phyloP scores from a whole-genome alignment of 2,113 vertebrate species.

The Cariama cristata region DNA sequence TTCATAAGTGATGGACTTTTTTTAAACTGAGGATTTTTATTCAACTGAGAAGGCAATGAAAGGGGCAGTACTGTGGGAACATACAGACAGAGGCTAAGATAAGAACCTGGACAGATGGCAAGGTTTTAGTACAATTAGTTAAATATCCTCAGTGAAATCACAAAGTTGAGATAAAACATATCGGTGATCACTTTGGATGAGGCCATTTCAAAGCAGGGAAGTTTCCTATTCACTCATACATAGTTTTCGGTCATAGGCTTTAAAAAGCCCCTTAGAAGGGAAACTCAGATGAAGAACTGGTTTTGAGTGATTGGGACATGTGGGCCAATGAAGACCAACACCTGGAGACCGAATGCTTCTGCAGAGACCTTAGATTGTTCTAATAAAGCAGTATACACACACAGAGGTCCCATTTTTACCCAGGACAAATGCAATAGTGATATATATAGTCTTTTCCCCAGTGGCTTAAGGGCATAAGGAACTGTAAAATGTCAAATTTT shows the following conservation, averaged over 20 bases:
- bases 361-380: neutral
- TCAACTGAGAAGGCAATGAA: neutral
- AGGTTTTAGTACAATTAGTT: neutral
- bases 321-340: neutral
- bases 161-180: neutral
- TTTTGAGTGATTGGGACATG: neutral
- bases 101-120: neutral
- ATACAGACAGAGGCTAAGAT: neutral
- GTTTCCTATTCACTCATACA: neutral
- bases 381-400: neutral
- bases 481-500: neutral
- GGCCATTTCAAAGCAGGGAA: neutral
- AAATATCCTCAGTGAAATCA: neutral
- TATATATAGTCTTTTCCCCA: neutral
- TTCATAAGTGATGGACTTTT: neutral
- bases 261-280: neutral
- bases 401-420: neutral
- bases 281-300: neutral
- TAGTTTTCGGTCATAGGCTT: neutral
- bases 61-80: neutral
- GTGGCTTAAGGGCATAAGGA: neutral
- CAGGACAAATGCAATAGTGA: neutral
- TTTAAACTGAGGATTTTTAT: neutral
- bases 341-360: neutral
- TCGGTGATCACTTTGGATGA: neutral